Evolutionary conservation across 2,797 vertebrate species (phyloP).

Genomic region (Neopelma chrysocephalum): DNA sequence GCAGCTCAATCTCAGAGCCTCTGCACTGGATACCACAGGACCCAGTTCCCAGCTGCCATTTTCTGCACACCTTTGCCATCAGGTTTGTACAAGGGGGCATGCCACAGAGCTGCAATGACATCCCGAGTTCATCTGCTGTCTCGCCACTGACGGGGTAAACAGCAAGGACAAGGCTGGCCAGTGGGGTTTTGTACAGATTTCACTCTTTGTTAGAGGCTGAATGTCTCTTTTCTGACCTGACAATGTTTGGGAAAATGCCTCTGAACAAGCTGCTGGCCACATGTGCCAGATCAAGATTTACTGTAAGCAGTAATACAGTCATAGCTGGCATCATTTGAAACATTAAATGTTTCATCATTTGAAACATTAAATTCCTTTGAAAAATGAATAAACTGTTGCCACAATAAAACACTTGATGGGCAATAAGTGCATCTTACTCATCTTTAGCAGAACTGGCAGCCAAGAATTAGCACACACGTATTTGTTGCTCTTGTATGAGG

Average conservation of each 20-base stretch:
- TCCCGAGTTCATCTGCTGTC: accelerated
- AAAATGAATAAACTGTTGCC: neutral
- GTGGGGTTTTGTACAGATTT: neutral
- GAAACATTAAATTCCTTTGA: neutral
- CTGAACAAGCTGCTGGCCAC: neutral
- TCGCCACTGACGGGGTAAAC: neutral
- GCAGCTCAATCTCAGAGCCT: neutral
- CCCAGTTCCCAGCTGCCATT: neutral
- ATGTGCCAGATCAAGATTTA: neutral
- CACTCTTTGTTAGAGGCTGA: neutral
- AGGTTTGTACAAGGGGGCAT: neutral
- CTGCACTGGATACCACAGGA: accelerated
- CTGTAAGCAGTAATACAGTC: neutral
- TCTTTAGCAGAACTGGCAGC: neutral
- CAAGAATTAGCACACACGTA: neutral
- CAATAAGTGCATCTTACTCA: neutral
- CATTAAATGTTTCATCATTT: neutral
- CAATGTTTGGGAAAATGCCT: neutral
- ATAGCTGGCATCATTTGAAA: neutral
- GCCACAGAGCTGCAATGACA: neutral
- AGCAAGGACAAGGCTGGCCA: neutral
- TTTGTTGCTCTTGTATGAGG: neutral
- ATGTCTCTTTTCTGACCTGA: neutral
- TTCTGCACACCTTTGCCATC: neutral
- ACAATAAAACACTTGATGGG: neutral